Evolutionary conservation across 2,113 vertebrate species (phyloP).

Genomic region (Erythrolamprus reginae): DNA sequence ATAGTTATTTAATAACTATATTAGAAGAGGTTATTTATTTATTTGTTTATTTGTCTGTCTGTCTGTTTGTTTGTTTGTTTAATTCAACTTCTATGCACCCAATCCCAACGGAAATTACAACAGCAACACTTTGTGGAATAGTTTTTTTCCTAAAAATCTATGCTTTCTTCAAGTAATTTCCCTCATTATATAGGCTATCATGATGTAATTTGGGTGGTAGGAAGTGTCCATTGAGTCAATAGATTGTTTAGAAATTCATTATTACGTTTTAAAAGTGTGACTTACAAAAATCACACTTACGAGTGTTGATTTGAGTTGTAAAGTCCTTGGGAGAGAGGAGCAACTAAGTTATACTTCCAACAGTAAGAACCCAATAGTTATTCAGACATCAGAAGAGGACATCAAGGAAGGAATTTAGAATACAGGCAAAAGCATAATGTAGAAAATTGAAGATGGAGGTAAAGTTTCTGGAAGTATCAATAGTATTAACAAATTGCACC

Average conservation of each 20-base stretch:
- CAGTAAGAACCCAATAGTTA: not conserved
- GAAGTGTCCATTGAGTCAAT: slow-evolving; percentile 53
- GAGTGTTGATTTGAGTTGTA: not conserved
- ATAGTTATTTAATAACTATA: slow-evolving; percentile 40
- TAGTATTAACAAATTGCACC: too few species aligned
- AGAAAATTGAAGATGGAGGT: too few species aligned
- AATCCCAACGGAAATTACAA: too few species aligned
- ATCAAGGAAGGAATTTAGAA: too few species aligned
- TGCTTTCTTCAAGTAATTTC: slow-evolving; percentile 51
- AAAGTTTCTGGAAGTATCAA: too few species aligned
- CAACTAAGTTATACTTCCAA: not conserved
- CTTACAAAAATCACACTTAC: not conserved
- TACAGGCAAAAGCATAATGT: too few species aligned
- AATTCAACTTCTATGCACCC: too few species aligned
- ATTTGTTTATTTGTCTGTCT: too few species aligned
- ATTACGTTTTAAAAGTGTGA: not conserved
- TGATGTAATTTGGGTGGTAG: slow-evolving; percentile 48
- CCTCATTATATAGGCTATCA: slow-evolving; percentile 38
- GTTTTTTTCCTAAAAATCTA: slow-evolving; percentile 41
- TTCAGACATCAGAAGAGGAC: too few species aligned
- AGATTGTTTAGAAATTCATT: slow-evolving; percentile 45
- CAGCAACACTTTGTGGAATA: slow-evolving; percentile 42
- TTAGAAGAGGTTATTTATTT: slow-evolving; percentile 51
- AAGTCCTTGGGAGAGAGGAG: not conserved
- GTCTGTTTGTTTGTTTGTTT: too few species aligned